These are phyloP conservation scores for Ornithoptera alexandrae DNA, from an alignment of 2,888 invertebrate species.

Conservation along the genomic window DNA sequence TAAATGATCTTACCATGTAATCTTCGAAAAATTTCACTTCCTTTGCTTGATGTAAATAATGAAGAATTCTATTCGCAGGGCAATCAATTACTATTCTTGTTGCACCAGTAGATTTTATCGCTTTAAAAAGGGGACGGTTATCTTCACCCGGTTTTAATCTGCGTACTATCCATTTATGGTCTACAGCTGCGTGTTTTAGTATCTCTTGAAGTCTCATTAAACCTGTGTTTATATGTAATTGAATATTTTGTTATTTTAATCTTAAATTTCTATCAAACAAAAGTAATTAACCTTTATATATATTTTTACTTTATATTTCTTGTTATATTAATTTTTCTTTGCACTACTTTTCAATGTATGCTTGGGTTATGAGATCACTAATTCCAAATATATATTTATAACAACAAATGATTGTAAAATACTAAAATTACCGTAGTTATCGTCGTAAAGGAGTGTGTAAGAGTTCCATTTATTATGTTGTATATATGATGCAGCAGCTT, in stretches of 20 bases:
- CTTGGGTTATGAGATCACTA: too few species aligned
- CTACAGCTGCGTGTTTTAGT: conserved; percentile 84
- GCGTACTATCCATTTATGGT: conserved; percentile 84
- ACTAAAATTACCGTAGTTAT: conserved; percentile 82
- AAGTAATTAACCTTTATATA: too few species aligned
- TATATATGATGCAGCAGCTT: conserved; percentile 83
- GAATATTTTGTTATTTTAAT: background rate
- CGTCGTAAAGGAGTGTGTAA: conserved; percentile 89
- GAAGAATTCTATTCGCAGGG: conserved; percentile 82
- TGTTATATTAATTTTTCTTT: too few species aligned
- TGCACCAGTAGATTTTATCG: conserved; percentile 84
- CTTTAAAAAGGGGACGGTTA: conserved; percentile 86
- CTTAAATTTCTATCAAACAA: too few species aligned
- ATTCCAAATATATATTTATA: too few species aligned
- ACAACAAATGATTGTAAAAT: background rate
- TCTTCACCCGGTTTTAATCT: conserved; percentile 79
- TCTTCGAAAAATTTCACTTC: conserved; percentile 92
- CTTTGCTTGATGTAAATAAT: conserved; percentile 86
- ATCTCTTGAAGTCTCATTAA: conserved; percentile 89
- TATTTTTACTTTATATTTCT: too few species aligned
- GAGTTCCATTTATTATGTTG: conserved; percentile 86
- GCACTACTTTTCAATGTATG: too few species aligned
- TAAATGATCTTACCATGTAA: conserved; percentile 80
- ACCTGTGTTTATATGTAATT: conserved; percentile 56
- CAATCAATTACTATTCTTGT: conserved; percentile 89